Conservation (phyloP, 2,113 vertebrate genomes). For the Rhipidura dahli region DNA sequence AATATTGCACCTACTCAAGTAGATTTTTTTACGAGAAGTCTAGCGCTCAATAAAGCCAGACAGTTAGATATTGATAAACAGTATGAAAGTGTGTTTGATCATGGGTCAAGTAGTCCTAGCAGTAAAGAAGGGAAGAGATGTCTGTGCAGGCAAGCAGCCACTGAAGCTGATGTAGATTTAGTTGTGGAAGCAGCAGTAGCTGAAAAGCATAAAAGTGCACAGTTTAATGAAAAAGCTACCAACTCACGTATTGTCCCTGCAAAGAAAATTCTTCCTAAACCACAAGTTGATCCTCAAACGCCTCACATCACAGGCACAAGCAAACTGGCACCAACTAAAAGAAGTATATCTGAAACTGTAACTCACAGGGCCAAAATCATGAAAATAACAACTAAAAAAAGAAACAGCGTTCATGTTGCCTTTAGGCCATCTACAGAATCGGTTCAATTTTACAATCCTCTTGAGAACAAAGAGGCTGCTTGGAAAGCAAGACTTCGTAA, state of each 20-base stretch:
- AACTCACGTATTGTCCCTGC: conserved; percentile 61
- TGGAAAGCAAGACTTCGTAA: conserved; percentile 94
- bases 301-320: conserved; percentile 66
- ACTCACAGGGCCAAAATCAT: conserved; percentile 81
- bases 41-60: conserved; percentile 59
- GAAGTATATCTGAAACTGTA: conserved; percentile 80
- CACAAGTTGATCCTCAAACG: conserved; percentile 68
- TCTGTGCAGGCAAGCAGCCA: conserved; percentile 77
- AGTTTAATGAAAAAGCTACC: conserved; percentile 70
- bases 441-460: conserved; percentile 93
- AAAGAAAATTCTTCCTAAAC: conserved; percentile 77
- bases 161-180: conserved; percentile 71
- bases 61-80: conserved; percentile 67
- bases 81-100: conserved; percentile 28
- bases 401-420: conserved; percentile 89
- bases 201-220: conserved; percentile 66
- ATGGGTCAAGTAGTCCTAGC: conserved; percentile 60
- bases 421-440: conserved; percentile 96
- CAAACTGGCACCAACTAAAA: conserved; percentile 79
- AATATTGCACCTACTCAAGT: conserved; percentile 59
- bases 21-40: conserved; percentile 68
- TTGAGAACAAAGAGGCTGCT: conserved; percentile 93
- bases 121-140: conserved; percentile 73
- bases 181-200: conserved; percentile 63
- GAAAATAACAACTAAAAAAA: conserved; percentile 81